Evolutionary conservation across 1,140 invertebrate species (phyloP), one percentile per base, ranked within the genome.

Genomic region (Drosophila murphyi): DNA sequence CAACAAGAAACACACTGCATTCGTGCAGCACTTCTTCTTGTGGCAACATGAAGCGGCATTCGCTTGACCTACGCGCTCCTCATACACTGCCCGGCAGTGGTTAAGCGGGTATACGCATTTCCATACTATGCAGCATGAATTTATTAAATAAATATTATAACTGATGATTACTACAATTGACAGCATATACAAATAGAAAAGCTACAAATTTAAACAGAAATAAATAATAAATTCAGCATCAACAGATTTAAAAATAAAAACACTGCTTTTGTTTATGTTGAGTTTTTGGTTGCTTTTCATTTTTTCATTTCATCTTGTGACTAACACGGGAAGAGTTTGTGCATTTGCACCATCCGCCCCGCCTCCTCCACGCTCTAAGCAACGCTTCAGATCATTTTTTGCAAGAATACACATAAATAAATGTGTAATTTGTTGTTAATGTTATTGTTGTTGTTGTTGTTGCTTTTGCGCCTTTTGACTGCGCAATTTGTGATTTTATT

Each of bases 381-480:
- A 20, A 20, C 65, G 29, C 56, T 69, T 60, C 48, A 74, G 51
- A 70, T 70, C 65, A 70, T 74, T 74, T 74, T 70, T 74, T 56
- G 72, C 65, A 51, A 57, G 35, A 35, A 47, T 39, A 57, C 65
- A 69, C 62, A 72, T 72, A 65, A 72, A 65, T 72, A 59, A 65
- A 65, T 72, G 69, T 65, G 35, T 61, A 56, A 56, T 59, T 55
- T 41, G 32, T 28, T 43, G 35, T 59, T 37, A 12, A 12, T 12
- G 12, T 12, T 12, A 12, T 55, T 41, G 32, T 28, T 43, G 35
- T 59, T 37, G 29, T 37, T 51, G 47, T 32, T 54, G 47, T 43
- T 62, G 62, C 54, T 76, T 72, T 55, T 61, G 62, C 62, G 51
- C 69, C 74, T 73, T 72, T 77, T 73, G 74, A 34, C 61, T 60